These are phyloP conservation scores for Anser cygnoides DNA, from an alignment of 2,113 vertebrate species.

Conservation along the genomic window DNA sequence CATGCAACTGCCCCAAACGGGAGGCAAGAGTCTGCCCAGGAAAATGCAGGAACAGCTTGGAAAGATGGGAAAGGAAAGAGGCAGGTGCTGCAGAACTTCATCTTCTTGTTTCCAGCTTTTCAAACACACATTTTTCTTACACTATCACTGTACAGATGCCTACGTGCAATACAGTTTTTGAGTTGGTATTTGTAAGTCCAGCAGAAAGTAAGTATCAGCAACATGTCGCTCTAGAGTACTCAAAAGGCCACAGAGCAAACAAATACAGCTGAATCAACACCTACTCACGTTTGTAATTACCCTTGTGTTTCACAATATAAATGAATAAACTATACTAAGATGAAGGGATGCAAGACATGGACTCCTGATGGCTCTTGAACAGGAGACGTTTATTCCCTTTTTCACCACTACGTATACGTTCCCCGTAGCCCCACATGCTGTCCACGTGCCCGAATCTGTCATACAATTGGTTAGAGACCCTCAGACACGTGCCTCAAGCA, in stretches of 20 bases:
- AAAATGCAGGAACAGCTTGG: neutral
- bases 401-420: too few species aligned
- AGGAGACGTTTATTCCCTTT: too few species aligned
- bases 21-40: neutral
- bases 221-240: neutral
- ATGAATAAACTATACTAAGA: neutral
- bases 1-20: neutral
- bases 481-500: too few species aligned
- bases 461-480: too few species aligned
- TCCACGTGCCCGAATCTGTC: too few species aligned
- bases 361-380: too few species aligned
- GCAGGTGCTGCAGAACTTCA: neutral
- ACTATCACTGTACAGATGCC: neutral
- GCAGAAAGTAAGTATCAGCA: neutral
- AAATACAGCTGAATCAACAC: neutral
- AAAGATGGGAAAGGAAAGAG: neutral
- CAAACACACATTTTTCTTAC: neutral
- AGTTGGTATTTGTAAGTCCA: neutral
- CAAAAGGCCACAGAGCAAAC: neutral
- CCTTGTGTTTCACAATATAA: neutral
- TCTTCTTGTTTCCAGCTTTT: neutral
- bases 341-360: too few species aligned
- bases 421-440: too few species aligned
- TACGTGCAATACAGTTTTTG: neutral
- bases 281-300: neutral